Conservation (phyloP, 2,888 invertebrate genomes). For the Pyrgus malvae region DNA sequence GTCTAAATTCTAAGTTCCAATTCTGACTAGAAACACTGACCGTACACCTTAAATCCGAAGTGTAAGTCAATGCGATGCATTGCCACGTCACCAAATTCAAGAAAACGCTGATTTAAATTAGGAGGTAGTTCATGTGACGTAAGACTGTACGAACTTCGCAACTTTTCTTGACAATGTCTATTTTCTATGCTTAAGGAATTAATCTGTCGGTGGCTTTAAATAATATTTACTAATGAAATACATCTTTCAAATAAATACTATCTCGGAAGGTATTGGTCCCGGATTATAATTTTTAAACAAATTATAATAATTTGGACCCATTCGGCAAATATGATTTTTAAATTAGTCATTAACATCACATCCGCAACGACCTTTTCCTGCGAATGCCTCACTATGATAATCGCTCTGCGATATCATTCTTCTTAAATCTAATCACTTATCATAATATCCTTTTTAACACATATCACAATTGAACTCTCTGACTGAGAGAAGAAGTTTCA, state of each 20-base stretch:
- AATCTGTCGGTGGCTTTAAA: slow-evolving; percentile 82
- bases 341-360: slow-evolving; percentile 64
- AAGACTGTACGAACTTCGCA: slow-evolving; percentile 64
- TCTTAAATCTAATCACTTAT: slow-evolving; percentile 67
- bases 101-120: slow-evolving; percentile 73
- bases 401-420: slow-evolving; percentile 76
- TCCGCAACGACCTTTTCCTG: slow-evolving; percentile 53
- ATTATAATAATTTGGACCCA: slow-evolving; percentile 80
- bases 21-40: slow-evolving; percentile 75
- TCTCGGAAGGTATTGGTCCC: slow-evolving; percentile 81
- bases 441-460: slow-evolving; percentile 72
- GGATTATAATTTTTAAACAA: slow-evolving; percentile 83
- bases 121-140: slow-evolving; percentile 76
- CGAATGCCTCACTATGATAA: slow-evolving; percentile 69
- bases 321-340: slow-evolving; percentile 72
- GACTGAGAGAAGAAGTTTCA: slow-evolving; percentile 68
- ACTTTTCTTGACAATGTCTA: slow-evolving; percentile 74
- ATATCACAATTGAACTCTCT: slow-evolving; percentile 80
- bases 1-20: slow-evolving; percentile 65
- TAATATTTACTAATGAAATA: slow-evolving; percentile 80
- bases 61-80: slow-evolving; percentile 54
- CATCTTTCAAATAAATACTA: slow-evolving; percentile 82
- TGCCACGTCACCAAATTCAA: slow-evolving; percentile 61
- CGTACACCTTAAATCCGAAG: slow-evolving; percentile 43
- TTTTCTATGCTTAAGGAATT: slow-evolving; percentile 81